These are phyloP conservation scores for Melanitta fusca DNA, from an alignment of 2,797 vertebrate species.

Conservation along the genomic window DNA sequence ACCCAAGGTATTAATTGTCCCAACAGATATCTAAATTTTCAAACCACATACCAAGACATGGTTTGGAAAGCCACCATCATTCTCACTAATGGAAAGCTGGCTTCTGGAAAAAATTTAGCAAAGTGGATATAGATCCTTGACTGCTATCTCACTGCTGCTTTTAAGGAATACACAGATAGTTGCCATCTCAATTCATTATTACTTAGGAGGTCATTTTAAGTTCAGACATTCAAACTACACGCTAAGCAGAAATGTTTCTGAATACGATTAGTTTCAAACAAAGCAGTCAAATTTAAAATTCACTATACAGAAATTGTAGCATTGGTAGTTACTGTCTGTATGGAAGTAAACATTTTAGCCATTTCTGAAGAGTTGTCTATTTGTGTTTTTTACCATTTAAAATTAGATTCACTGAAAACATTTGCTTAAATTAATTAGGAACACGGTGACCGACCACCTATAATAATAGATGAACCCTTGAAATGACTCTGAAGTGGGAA, in stretches of 20 bases:
- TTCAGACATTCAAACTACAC: neutral
- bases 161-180: neutral
- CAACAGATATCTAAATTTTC: neutral
- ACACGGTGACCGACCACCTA: neutral
- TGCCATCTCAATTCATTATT: neutral
- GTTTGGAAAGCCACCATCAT: neutral
- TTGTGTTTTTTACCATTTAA: neutral
- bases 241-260: neutral
- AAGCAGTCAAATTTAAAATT: neutral
- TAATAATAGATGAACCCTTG: neutral
- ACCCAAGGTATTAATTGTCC: neutral
- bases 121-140: neutral
- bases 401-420: neutral
- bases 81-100: neutral
- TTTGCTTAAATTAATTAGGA: neutral
- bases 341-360: neutral
- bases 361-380: neutral
- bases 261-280: neutral
- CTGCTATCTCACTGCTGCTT: neutral
- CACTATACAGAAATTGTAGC: neutral
- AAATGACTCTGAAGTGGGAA: neutral
- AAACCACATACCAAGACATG: neutral
- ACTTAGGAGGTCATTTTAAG: neutral
- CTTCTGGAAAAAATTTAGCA: neutral
- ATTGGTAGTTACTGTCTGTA: fast-evolving